Conservation (phyloP, 2,113 vertebrate species). For the Otocyon megalotis region DNA sequence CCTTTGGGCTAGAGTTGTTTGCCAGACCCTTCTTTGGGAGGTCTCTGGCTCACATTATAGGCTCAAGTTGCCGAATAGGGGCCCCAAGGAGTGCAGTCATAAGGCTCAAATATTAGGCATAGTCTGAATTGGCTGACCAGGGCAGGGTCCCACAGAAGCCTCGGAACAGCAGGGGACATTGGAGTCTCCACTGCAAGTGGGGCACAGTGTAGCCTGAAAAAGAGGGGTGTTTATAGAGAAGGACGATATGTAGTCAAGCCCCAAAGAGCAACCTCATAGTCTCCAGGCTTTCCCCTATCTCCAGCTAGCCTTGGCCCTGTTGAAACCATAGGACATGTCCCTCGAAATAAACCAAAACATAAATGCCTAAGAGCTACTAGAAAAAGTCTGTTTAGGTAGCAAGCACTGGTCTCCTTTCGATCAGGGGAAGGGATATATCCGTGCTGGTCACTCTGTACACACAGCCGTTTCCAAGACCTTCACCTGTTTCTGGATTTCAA, state of each 20-base stretch:
- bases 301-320: background rate
- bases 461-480: background rate
- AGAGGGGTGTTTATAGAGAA: background rate
- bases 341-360: background rate
- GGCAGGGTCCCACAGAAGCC: background rate
- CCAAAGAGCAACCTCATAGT: background rate
- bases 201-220: background rate
- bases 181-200: background rate
- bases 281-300: background rate
- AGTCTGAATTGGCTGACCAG: no score
- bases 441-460: background rate
- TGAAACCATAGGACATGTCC: background rate
- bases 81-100: background rate
- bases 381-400: background rate
- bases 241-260: background rate
- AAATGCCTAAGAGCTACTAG: background rate
- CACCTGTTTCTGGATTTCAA: background rate
- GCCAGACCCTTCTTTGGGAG: background rate
- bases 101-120: background rate
- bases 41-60: background rate
- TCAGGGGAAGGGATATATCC: background rate
- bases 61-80: background rate
- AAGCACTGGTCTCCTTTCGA: background rate
- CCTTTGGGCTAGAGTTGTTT: background rate
- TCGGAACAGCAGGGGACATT: background rate